Percentiles rank a stretch among this genome's conserved stretches.
These are phyloP conservation scores for Mustelus asterias DNA, from an alignment of 2,113 vertebrate genomes.

Conservation along the genomic window DNA sequence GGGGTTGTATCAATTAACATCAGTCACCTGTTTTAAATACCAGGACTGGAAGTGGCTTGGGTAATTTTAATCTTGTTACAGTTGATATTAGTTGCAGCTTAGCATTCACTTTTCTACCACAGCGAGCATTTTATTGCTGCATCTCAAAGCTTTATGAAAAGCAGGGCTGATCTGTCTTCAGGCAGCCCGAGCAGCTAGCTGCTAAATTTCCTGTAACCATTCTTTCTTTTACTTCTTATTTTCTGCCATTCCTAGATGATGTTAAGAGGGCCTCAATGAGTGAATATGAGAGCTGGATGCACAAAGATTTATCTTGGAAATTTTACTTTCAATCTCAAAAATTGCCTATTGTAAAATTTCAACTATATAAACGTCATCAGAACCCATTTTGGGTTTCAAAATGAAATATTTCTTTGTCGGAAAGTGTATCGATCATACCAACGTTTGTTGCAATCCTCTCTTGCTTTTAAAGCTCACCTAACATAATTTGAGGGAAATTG, in stretches of 20 bases:
- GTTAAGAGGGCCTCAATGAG: neutral
- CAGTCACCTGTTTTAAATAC: neutral
- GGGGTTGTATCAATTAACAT: neutral
- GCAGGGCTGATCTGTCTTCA: neutral
- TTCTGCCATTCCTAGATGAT: neutral
- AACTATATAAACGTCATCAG: neutral
- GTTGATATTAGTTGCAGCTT: neutral
- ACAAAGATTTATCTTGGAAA: neutral
- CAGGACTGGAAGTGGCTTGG: neutral
- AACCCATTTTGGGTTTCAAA: neutral
- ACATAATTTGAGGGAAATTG: neutral
- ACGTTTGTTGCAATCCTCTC: neutral
- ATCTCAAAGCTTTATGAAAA: neutral
- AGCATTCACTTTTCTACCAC: neutral
- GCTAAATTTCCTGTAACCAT: neutral
- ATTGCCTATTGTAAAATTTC: neutral
- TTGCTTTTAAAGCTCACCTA: neutral
- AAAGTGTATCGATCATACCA: neutral
- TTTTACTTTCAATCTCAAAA: neutral
- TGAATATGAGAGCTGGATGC: neutral
- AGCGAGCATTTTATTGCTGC: neutral
- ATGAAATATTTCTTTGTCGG: neutral
- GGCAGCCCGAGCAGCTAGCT: neutral
- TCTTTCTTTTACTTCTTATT: neutral
- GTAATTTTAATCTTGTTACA: neutral